Evolutionary conservation across 2,113 vertebrate species (phyloP).

Genomic region (Casuarius casuarius): DNA sequence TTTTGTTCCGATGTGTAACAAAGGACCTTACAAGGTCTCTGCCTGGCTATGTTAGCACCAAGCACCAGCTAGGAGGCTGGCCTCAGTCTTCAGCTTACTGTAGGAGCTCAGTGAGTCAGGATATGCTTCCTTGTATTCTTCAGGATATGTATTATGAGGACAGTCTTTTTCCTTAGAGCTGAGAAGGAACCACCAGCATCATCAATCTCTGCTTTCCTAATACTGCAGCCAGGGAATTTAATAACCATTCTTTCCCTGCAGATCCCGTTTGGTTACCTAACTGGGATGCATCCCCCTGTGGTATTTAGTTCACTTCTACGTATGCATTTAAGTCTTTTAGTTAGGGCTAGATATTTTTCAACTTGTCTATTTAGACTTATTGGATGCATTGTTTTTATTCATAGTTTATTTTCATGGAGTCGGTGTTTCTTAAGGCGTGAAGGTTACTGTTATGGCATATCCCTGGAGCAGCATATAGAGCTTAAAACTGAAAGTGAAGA

Average conservation of each 20-base stretch:
- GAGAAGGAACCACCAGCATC: background rate
- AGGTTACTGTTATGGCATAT: background rate
- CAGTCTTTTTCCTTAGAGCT: background rate
- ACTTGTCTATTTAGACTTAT: background rate
- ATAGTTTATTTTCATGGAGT: background rate
- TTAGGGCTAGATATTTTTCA: background rate
- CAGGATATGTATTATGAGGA: background rate
- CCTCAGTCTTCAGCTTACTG: background rate
- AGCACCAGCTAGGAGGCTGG: background rate
- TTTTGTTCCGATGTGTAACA: background rate
- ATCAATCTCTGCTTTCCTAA: background rate
- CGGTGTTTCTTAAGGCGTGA: background rate
- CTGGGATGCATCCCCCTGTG: background rate
- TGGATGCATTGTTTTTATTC: background rate
- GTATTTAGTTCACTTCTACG: background rate
- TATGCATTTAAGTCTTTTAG: background rate
- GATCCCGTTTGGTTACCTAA: background rate
- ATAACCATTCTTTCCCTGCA: background rate
- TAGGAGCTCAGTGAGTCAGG: background rate
- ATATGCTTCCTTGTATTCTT: background rate
- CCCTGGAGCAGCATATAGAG: background rate
- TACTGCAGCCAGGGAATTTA: background rate
- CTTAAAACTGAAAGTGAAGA: background rate
- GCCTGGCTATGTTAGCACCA: background rate
- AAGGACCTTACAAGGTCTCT: background rate